A percentile compares a stretch with the other conserved stretches of the same genome.
Conservation (phyloP, 30 jellyfish, hydroid and myxozoan genomes). For the Pseudorhiza aurosa region DNA sequence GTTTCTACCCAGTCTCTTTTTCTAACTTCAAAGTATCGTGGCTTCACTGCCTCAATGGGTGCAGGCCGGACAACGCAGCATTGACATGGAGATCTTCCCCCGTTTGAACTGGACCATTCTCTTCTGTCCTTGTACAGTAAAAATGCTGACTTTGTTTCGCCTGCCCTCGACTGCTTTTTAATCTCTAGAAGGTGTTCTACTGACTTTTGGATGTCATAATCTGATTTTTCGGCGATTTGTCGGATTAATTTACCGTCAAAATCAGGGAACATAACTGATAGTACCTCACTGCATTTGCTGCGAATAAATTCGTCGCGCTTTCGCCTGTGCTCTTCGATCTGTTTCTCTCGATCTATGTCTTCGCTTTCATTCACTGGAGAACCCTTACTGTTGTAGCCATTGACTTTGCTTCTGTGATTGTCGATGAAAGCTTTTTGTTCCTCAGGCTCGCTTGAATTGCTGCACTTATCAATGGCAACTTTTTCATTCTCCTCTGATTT, state of each 20-base stretch:
- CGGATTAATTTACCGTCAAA: constrained; percentile 48
- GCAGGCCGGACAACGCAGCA: constrained; percentile 34
- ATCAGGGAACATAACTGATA: constrained; percentile 92
- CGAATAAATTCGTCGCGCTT: constrained; percentile 61
- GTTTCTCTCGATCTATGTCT: neutral
- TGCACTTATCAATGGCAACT: neutral
- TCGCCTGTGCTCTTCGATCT: constrained; percentile 12
- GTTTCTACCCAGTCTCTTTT: constrained; percentile 4
- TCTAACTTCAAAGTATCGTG: neutral
- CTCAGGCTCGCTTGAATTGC: neutral
- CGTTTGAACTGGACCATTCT: neutral
- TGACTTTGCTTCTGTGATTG: neutral
- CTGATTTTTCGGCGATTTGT: constrained; percentile 40
- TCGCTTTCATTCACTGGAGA: neutral
- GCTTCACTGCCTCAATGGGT: neutral
- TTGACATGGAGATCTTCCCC: constrained; percentile 14
- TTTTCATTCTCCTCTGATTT: neutral
- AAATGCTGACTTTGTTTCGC: constrained; percentile 37
- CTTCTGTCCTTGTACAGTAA: constrained; percentile 1
- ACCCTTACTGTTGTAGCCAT: neutral
- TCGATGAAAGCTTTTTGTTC: neutral
- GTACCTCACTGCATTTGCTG: constrained; percentile 78
- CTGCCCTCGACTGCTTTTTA: constrained; percentile 36
- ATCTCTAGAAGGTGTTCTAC: constrained; percentile 71
- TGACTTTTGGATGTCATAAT: constrained; percentile 71